Evolutionary conservation across 2,113 vertebrate species (phyloP).

Genomic region (Dipodomys stephensi): DNA sequence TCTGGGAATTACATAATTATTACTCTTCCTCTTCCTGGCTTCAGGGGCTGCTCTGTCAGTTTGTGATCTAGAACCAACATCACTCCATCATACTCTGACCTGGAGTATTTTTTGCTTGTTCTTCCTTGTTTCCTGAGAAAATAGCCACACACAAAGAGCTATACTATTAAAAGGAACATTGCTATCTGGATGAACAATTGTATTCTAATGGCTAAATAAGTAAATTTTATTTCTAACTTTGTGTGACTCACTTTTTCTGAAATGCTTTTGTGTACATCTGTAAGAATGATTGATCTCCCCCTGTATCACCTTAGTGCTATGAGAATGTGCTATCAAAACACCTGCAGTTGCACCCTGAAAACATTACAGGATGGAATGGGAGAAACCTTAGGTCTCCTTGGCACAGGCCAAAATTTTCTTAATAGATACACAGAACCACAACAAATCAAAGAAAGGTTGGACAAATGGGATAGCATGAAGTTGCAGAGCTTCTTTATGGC

Average conservation of each 20-base stretch:
- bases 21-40: neutral
- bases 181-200: constrained; percentile 37
- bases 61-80: constrained; percentile 27
- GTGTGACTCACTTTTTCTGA: constrained; percentile 31
- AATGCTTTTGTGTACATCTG: constrained; percentile 29
- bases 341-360: neutral
- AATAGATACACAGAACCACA: too few species aligned
- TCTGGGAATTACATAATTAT: neutral
- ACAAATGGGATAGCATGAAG: too few species aligned
- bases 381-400: too few species aligned
- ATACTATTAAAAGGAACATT: constrained; percentile 47
- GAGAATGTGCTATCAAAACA: constrained; percentile 47
- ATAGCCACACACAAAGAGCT: constrained; percentile 32
- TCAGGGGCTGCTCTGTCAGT: neutral
- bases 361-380: too few species aligned
- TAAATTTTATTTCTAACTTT: constrained; percentile 63
- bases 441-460: too few species aligned
- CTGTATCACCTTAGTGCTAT: constrained; percentile 25
- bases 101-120: constrained; percentile 12
- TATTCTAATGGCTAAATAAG: constrained; percentile 20
- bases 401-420: too few species aligned
- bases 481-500: too few species aligned
- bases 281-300: constrained; percentile 65
- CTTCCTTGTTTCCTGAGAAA: constrained; percentile 29
- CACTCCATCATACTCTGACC: too few species aligned